Percentiles rank a stretch among this genome's conserved stretches.
Evolutionary conservation across 2,113 vertebrate genomes (phyloP).

Genomic region (Heliornis fulica): DNA sequence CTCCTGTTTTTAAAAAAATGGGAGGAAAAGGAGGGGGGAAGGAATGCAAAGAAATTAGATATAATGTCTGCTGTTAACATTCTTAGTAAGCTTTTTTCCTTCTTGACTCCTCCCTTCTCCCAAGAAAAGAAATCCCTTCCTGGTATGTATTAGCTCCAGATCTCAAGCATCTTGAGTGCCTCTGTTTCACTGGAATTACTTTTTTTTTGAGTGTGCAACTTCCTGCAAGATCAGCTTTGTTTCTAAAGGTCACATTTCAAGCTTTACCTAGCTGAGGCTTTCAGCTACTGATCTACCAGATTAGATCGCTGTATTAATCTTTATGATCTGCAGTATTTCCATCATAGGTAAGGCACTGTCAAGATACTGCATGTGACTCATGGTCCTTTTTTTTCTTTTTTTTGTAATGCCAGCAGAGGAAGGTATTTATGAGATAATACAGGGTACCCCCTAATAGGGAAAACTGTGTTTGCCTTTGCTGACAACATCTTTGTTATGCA

Average conservation of each 20-base stretch:
- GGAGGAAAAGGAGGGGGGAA: conserved; percentile 48
- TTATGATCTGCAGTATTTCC: neutral
- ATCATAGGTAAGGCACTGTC: neutral
- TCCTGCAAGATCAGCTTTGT: conserved; percentile 50
- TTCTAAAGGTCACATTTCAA: conserved; percentile 43
- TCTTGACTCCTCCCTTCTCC: conserved; percentile 1
- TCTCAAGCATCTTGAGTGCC: conserved; percentile 41
- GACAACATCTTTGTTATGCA: neutral
- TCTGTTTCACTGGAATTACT: conserved; percentile 33
- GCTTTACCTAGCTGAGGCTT: neutral
- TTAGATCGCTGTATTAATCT: neutral
- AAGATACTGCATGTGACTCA: neutral
- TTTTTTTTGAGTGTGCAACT: conserved; percentile 26
- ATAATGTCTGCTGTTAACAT: conserved; percentile 57
- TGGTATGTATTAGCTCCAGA: conserved; percentile 60
- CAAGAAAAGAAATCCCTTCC: conserved; percentile 60
- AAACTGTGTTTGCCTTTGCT: neutral
- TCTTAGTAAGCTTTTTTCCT: conserved; percentile 34
- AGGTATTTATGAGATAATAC: neutral
- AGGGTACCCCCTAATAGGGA: neutral
- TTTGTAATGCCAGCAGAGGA: neutral
- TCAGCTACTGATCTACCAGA: neutral
- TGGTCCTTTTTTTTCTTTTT: neutral
- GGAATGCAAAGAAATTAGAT: conserved; percentile 53
- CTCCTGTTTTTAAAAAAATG: conserved; percentile 50